These are phyloP conservation scores for Ctenomys sociabilis DNA, from an alignment of 2,113 vertebrate genomes.

Conservation along the genomic window DNA sequence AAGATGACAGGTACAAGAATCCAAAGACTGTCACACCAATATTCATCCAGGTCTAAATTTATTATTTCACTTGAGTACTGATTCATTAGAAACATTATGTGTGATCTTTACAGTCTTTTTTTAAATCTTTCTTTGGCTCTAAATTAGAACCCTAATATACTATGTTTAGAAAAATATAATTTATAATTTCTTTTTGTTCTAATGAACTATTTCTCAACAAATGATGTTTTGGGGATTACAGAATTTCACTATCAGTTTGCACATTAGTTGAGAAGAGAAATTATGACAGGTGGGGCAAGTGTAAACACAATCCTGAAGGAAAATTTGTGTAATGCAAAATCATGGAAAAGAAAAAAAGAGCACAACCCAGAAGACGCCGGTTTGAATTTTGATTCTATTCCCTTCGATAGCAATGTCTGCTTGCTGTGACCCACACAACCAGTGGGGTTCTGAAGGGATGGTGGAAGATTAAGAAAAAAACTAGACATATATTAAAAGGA, in stretches of 20 bases:
- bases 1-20: not conserved
- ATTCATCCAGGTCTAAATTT: conserved; percentile 45
- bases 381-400: not conserved
- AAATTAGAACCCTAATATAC: not conserved
- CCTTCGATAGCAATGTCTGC: not conserved
- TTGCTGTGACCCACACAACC: not conserved
- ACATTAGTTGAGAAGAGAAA: not conserved
- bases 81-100: not conserved
- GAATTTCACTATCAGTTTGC: not conserved
- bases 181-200: not conserved
- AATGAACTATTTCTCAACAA: not conserved
- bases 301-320: not conserved
- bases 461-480: not conserved
- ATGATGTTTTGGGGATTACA: not conserved
- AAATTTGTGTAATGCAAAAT: not conserved
- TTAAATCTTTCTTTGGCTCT: not conserved
- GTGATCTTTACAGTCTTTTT: conserved; percentile 46
- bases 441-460: not conserved
- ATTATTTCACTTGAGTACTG: conserved; percentile 42
- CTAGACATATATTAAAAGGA: not conserved
- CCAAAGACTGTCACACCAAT: conserved; percentile 46
- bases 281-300: not conserved
- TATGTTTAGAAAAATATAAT: not conserved
- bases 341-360: not conserved
- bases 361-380: not conserved